A percentile compares a stretch with the other conserved stretches of the same genome.
phyloP scores from a whole-genome alignment of 2,113 vertebrate species.

The Lampris incognitus region DNA sequence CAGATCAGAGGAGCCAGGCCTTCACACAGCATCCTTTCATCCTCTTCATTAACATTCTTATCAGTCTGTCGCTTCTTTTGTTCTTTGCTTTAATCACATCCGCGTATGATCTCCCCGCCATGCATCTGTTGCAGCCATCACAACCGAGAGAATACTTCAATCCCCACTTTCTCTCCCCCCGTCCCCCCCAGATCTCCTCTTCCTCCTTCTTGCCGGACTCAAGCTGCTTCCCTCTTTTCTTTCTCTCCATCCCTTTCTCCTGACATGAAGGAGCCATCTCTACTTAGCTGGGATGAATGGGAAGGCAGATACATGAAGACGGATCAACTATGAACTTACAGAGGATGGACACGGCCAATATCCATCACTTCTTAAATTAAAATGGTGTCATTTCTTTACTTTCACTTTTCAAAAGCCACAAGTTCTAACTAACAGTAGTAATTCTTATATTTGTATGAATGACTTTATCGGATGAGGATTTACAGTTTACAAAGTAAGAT shows the following conservation, averaged over 20 bases:
- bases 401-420: too few relatives aligned
- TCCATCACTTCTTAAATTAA: too few relatives aligned
- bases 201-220: background rate
- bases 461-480: too few relatives aligned
- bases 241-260: background rate
- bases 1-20: constrained; percentile 54
- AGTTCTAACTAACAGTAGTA: too few relatives aligned
- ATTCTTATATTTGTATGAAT: too few relatives aligned
- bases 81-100: constrained; percentile 6
- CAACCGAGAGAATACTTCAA: background rate
- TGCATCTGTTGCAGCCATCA: background rate
- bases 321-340: too few relatives aligned
- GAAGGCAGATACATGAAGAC: too few relatives aligned
- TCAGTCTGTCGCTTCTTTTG: constrained; percentile 38
- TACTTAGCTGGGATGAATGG: too few relatives aligned
- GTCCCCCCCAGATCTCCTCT: background rate
- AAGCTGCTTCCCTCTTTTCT: background rate
- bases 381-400: too few relatives aligned
- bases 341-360: too few relatives aligned
- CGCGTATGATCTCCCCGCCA: background rate
- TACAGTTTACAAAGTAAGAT: too few relatives aligned
- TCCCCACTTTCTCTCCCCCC: background rate
- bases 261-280: too few relatives aligned
- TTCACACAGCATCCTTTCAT: constrained; percentile 42
- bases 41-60: constrained; percentile 39